Base-by-base conservation (phyloP, 2,888 invertebrate genomes). In the Heliconius charithonia region DNA sequence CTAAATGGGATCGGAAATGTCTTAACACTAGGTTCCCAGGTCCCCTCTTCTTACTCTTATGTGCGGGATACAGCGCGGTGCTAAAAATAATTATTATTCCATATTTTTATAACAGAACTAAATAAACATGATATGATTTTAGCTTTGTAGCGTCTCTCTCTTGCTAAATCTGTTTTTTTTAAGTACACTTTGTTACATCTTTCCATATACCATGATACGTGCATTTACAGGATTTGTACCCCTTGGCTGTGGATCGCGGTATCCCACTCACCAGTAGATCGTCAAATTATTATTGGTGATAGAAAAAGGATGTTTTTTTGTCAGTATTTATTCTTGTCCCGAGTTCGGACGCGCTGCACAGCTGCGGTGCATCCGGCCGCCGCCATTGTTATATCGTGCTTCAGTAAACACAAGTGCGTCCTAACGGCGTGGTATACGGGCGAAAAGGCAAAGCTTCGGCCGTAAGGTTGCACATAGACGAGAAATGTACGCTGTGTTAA, bases 321-420 rank as follows among this genome's bases (percentile, higher is more conserved):
- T 81, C 73, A 78, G 70, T 73, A 80, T 75, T 78, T 80, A 79
- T 81, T 83, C 82, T 83, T 80, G 83, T 82, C 80, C 80, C 80
- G 77, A 75, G 85, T 86, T 86, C 84, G 86, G 87, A 84, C 74
- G 74, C 74, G 63, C 45, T 88, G 89, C 88, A 90, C 93, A 93
- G 92, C 92, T 93, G 92, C 90, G 85, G 81, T 83, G 85, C 90
- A 91, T 92, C 92, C 92, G 92, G 90, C 72, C 67, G 75, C 66
- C 69, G 75, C 37, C 37, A 37, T 29, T 76, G 69, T 65, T 66
- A 62, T 41, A 59, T 56, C 66, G 77, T 75, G 73, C 79, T 76
- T 78, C 78, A 65, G 77, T 81, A 81, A 81, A 82, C 82, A 81
- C 81, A 81, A 82, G 81, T 81, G 77, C 71, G 66, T 77, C 41